Percentiles rank a stretch among this genome's conserved stretches.
These are phyloP conservation scores for Psophia crepitans DNA, from an alignment of 2,113 vertebrate genomes.

Conservation along the genomic window DNA sequence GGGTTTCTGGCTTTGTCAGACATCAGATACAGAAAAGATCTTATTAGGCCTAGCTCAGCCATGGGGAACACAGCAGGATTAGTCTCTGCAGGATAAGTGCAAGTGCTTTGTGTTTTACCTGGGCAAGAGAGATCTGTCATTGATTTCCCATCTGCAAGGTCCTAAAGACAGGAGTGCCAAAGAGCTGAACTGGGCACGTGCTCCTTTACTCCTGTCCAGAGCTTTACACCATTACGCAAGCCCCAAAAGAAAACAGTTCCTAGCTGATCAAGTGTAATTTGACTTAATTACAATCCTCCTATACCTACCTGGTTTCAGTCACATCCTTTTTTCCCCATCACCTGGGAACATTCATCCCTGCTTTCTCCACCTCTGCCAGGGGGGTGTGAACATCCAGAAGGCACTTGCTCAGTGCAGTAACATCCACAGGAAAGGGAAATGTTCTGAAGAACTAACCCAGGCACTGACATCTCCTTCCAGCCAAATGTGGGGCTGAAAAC, in stretches of 20 bases:
- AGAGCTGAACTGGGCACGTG: background rate
- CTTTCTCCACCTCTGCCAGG: background rate
- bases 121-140: background rate
- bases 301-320: background rate
- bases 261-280: background rate
- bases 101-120: background rate
- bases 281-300: background rate
- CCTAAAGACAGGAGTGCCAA: background rate
- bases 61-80: background rate
- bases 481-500: background rate
- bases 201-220: background rate
- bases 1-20: constrained; percentile 14
- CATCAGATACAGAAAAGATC: background rate
- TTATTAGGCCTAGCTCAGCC: background rate
- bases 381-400: background rate
- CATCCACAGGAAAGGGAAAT: background rate
- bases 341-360: background rate
- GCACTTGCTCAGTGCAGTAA: background rate
- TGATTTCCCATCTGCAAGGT: background rate
- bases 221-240: background rate
- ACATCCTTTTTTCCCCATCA: background rate
- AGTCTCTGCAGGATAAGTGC: background rate
- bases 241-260: background rate
- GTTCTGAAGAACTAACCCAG: background rate
- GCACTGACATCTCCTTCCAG: background rate